Conservation (phyloP, 1,140 invertebrate species). For the Notospermus geniculatus region DNA sequence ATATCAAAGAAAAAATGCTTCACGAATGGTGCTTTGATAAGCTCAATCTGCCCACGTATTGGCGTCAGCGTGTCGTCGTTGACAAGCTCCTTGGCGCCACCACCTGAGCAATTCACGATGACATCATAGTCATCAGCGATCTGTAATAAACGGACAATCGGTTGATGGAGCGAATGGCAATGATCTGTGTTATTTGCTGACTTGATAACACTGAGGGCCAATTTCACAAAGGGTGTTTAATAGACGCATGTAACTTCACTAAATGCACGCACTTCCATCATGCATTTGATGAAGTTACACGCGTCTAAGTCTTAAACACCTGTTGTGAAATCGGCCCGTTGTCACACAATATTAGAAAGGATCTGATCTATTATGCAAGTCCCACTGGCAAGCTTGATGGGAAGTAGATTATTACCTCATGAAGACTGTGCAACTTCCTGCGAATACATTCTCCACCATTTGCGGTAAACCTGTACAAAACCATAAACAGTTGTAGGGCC, state of each 20-base stretch:
- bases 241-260: too few relatives aligned
- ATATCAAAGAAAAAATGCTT: constrained; percentile 66
- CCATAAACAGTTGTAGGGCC: background rate
- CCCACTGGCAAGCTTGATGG: background rate
- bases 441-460: background rate
- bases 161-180: background rate
- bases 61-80: constrained; percentile 75
- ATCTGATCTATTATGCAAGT: background rate
- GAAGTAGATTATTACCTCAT: background rate
- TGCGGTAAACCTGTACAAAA: background rate
- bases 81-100: constrained; percentile 75
- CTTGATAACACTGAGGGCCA: too few relatives aligned
- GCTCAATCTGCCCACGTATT: constrained; percentile 79
- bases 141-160: constrained; percentile 18
- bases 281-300: too few relatives aligned
- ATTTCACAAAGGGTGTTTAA: too few relatives aligned
- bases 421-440: background rate
- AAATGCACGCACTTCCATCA: too few relatives aligned
- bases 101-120: constrained; percentile 84
- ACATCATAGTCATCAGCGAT: constrained; percentile 65
- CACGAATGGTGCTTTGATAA: constrained; percentile 76
- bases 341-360: background rate
- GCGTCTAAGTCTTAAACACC: background rate
- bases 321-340: background rate
- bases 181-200: background rate